Percentiles rank a stretch among this genome's conserved stretches.
phyloP scores from a whole-genome alignment of 2,797 vertebrate species.

The Cephalopachus bancanus region DNA sequence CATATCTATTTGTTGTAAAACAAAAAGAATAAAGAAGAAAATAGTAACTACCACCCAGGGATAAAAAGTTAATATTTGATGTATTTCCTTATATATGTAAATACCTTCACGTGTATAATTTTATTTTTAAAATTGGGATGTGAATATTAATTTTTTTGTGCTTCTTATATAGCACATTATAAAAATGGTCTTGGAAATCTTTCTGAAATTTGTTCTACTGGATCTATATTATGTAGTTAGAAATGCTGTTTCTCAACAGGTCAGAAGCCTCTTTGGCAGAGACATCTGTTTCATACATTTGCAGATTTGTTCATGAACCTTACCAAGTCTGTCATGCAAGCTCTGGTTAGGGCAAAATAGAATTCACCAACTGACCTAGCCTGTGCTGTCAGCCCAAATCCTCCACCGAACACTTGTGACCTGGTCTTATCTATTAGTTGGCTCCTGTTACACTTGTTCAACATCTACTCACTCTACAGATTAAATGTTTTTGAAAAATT shows the following conservation, averaged over 20 bases:
- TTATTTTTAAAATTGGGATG: not conserved
- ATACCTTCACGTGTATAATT: slow-evolving; percentile 13
- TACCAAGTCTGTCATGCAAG: not conserved
- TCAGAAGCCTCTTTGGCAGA: not conserved
- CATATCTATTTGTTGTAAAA: not conserved
- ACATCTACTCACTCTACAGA: not conserved
- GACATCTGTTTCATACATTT: not conserved
- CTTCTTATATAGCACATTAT: not conserved
- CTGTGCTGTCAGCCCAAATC: not conserved
- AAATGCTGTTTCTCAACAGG: not conserved
- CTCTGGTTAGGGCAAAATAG: not conserved
- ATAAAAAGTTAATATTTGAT: slow-evolving; percentile 46
- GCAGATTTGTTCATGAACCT: not conserved
- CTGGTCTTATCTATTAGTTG: not conserved
- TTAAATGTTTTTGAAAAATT: not conserved
- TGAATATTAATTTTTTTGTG: not conserved
- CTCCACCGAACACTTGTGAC: not conserved
- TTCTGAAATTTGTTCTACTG: not conserved
- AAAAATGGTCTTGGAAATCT: slow-evolving; percentile 51
- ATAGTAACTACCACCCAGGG: not conserved
- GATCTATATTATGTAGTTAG: slow-evolving; percentile 13
- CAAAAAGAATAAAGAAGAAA: slow-evolving; percentile 50
- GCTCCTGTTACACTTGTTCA: not conserved
- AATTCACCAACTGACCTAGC: not conserved
- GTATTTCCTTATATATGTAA: not conserved